Evolutionary conservation across 2,888 invertebrate species (phyloP).

Genomic region (Eupithecia abbreviata): DNA sequence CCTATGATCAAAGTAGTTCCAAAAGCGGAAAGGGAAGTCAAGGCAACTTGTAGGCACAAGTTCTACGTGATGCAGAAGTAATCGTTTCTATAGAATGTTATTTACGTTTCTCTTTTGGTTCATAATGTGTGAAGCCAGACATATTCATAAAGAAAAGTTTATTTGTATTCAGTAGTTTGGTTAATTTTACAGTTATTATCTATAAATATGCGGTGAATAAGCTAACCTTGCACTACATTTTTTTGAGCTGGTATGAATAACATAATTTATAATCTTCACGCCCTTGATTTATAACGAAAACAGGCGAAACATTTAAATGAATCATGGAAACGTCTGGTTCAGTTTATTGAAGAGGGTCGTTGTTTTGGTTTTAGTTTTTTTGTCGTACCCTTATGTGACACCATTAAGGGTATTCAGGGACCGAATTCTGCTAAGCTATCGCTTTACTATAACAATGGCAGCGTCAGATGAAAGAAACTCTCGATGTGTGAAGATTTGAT

Average conservation of each 20-base stretch:
- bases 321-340: conserved; percentile 8
- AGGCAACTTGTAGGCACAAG: not conserved
- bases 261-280: conserved; percentile 30
- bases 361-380: not conserved
- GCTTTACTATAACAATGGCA: too few relatives aligned
- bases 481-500: too few relatives aligned
- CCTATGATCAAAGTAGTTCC: not conserved
- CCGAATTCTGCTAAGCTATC: too few relatives aligned
- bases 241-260: conserved; percentile 35
- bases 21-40: not conserved
- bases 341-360: conserved; percentile 1
- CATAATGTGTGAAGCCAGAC: not conserved
- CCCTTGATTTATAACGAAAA: conserved; percentile 34
- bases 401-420: too few relatives aligned
- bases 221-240: conserved; percentile 43
- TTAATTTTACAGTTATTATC: conserved; percentile 29
- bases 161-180: conserved; percentile 30
- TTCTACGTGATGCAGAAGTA: conserved; percentile 1
- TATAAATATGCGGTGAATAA: conserved; percentile 38
- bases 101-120: not conserved
- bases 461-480: too few relatives aligned
- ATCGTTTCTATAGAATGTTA: not conserved
- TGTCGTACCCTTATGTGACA: too few relatives aligned
- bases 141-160: conserved; percentile 17
- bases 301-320: conserved; percentile 14